phyloP scores from a whole-genome alignment of 2,888 invertebrate species.

The Operophtera brumata region DNA sequence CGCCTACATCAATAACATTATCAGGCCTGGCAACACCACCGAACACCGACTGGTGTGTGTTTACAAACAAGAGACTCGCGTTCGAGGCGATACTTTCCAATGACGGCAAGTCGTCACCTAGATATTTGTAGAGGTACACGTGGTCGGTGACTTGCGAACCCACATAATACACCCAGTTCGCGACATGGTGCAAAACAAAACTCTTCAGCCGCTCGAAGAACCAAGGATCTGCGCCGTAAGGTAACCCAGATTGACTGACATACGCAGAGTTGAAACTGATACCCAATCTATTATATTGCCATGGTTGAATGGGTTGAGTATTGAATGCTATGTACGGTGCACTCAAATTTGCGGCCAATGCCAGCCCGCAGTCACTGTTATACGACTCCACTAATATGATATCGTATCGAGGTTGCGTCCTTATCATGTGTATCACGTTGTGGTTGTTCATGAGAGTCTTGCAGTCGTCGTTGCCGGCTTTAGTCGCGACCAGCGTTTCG shows the following conservation, averaged over 20 bases:
- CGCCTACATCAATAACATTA: constrained; percentile 84
- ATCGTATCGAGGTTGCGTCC: constrained; percentile 81
- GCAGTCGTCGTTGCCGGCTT: constrained; percentile 75
- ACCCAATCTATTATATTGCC: constrained; percentile 75
- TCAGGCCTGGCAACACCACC: constrained; percentile 81
- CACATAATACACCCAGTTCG: constrained; percentile 74
- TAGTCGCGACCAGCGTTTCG: constrained; percentile 71
- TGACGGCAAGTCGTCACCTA: constrained; percentile 78
- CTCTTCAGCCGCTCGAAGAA: constrained; percentile 70
- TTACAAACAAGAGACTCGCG: constrained; percentile 81
- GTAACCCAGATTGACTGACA: constrained; percentile 64
- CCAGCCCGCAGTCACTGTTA: constrained; percentile 87
- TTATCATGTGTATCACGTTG: constrained; percentile 76
- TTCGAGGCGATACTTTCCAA: constrained; percentile 79
- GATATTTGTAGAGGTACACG: constrained; percentile 68
- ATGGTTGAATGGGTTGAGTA: constrained; percentile 77
- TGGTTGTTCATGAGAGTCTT: constrained; percentile 74
- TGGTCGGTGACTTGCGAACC: constrained; percentile 71
- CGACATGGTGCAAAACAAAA: constrained; percentile 64
- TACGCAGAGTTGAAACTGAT: constrained; percentile 77
- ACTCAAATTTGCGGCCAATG: constrained; percentile 83
- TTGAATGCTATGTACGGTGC: constrained; percentile 83
- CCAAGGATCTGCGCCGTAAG: constrained; percentile 72
- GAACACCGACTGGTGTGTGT: constrained; percentile 83
- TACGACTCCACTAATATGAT: constrained; percentile 86